Evolutionary conservation across 2,113 vertebrate genomes (phyloP).

Genomic region (Paraplagusia blochii): DNA sequence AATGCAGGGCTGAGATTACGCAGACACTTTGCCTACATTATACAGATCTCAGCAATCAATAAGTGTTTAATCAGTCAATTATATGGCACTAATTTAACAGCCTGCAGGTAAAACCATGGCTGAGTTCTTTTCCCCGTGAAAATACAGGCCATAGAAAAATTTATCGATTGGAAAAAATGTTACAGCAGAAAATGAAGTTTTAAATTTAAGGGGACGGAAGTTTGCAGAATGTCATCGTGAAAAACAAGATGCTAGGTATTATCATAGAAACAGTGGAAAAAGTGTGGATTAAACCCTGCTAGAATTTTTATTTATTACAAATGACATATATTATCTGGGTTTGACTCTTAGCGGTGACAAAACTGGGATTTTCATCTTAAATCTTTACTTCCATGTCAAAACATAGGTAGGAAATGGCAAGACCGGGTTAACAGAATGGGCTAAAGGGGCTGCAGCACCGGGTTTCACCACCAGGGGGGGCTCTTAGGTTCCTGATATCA

Average conservation of each 20-base stretch:
- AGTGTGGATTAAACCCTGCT: slow-evolving; percentile 32
- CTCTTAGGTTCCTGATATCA: too few species aligned
- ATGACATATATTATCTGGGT: too few species aligned
- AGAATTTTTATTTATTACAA: too few species aligned
- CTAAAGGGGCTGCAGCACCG: too few species aligned
- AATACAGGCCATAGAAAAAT: slow-evolving; percentile 70
- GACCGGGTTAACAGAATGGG: too few species aligned
- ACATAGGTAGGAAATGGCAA: too few species aligned
- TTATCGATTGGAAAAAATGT: slow-evolving; percentile 74
- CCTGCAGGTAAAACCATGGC: slow-evolving; percentile 68
- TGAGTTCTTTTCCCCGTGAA: slow-evolving; percentile 61
- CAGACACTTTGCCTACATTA: slow-evolving; percentile 63
- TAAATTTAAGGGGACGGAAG: slow-evolving; percentile 55
- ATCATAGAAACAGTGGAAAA: slow-evolving; percentile 31
- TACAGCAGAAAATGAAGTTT: slow-evolving; percentile 70
- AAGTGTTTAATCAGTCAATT: slow-evolving; percentile 79
- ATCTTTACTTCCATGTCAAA: too few species aligned
- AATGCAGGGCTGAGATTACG: slow-evolving; percentile 60
- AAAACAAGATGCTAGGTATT: slow-evolving; percentile 12
- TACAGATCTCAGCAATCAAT: slow-evolving; percentile 73
- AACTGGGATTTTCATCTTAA: too few species aligned
- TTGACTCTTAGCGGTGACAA: too few species aligned
- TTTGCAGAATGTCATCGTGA: slow-evolving; percentile 49
- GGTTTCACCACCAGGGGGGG: too few species aligned
- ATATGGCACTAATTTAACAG: slow-evolving; percentile 74